Percentiles rank a stretch among this genome's conserved stretches.
Evolutionary conservation across 2,113 vertebrate species (phyloP).

Genomic region (Sceloporus tristichus): DNA sequence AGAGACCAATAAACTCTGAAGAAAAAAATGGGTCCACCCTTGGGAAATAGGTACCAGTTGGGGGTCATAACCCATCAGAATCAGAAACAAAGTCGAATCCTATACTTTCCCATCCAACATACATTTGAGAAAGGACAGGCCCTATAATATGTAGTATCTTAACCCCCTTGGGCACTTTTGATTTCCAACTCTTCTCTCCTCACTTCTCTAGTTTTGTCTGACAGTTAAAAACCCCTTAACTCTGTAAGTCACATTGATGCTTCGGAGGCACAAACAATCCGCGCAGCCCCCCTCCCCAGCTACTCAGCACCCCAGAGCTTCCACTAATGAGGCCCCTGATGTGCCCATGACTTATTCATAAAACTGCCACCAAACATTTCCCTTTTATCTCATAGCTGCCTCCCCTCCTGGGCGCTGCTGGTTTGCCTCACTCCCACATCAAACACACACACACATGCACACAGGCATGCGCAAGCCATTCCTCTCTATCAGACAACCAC

Average conservation of each 20-base stretch:
- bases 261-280: constrained; percentile 4
- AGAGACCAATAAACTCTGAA: neutral
- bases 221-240: neutral
- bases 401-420: constrained; percentile 13
- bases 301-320: neutral
- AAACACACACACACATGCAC: constrained; percentile 4
- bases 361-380: constrained; percentile 13
- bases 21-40: neutral
- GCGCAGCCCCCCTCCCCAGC: neutral
- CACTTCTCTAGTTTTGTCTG: neutral
- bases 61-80: neutral
- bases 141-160: neutral
- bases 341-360: constrained; percentile 39
- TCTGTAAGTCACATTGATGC: neutral
- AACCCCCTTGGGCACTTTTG: neutral
- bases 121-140: neutral
- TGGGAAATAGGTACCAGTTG: neutral
- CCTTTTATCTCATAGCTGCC: constrained; percentile 31
- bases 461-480: neutral
- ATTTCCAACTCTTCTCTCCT: neutral
- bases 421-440: neutral
- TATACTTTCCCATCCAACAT: neutral
- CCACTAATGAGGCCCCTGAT: constrained; percentile 29
- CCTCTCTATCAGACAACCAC: neutral
- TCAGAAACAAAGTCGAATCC: neutral